Evolutionary conservation across 2,888 invertebrate genomes (phyloP).

Genomic region (Lithophane semibrunnea): DNA sequence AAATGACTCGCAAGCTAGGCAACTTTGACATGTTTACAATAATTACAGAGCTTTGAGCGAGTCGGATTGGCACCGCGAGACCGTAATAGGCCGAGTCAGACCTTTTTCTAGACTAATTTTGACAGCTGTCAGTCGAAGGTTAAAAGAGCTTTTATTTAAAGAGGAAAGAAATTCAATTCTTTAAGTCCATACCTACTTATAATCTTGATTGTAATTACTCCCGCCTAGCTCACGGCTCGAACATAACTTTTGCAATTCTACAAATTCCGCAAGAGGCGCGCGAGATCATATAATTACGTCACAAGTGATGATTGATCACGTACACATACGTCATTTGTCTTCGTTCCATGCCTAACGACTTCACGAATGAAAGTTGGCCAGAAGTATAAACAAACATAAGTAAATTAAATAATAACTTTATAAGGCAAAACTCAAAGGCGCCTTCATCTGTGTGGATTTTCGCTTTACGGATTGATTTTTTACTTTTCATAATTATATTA

Average conservation of each 20-base stretch:
- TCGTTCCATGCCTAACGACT: conserved; percentile 53
- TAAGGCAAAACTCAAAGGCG: not conserved
- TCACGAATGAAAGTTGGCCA: conserved; percentile 45
- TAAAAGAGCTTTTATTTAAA: not conserved
- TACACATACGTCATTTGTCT: conserved; percentile 56
- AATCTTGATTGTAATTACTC: conserved; percentile 22
- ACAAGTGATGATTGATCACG: conserved; percentile 57
- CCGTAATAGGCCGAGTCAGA: no score
- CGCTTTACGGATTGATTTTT: not conserved
- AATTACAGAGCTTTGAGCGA: no score
- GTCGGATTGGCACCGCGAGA: no score
- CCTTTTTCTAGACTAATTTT: no score
- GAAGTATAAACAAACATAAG: conserved; percentile 39
- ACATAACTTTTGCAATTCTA: conserved; percentile 53
- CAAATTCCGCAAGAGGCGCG: conserved; percentile 19
- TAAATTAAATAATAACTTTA: not conserved
- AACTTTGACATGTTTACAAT: no score
- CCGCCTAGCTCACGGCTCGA: conserved; percentile 1
- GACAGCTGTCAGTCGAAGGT: no score
- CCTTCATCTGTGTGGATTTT: not conserved
- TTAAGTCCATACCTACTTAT: not conserved
- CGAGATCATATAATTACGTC: conserved; percentile 56
- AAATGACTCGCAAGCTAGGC: no score
- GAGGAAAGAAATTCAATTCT: not conserved
- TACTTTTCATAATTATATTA: not conserved